A percentile compares a stretch with the other conserved stretches of the same genome.
These are phyloP conservation scores for Sarcophaga caerulescens DNA, from an alignment of 2,888 invertebrate genomes.

Conservation along the genomic window DNA sequence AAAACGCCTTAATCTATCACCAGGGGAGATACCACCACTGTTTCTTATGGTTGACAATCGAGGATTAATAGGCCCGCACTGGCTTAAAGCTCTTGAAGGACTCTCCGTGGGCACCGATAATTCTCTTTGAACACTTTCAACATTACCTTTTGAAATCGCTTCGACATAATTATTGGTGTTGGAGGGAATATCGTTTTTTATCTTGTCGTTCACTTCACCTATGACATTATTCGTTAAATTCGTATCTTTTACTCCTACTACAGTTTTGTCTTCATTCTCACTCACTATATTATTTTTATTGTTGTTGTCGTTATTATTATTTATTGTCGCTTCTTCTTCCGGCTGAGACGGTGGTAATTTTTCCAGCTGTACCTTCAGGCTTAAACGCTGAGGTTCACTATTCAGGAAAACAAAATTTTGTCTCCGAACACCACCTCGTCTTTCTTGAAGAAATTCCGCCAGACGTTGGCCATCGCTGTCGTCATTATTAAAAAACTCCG, in stretches of 20 bases:
- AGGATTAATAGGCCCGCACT: neutral
- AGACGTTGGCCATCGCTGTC: conserved; percentile 68
- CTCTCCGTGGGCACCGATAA: neutral
- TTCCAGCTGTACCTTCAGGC: conserved; percentile 65
- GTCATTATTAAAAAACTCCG: conserved; percentile 64
- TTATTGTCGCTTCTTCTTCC: neutral
- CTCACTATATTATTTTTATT: neutral
- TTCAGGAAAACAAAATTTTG: conserved; percentile 51
- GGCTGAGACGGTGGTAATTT: conserved; percentile 4
- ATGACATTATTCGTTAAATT: too few relatives aligned
- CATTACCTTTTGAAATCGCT: neutral
- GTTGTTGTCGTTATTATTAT: neutral
- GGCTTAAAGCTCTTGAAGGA: neutral
- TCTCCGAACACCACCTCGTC: conserved; percentile 42
- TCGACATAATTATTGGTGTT: neutral
- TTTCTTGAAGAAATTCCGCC: conserved; percentile 66
- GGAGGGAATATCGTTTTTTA: neutral
- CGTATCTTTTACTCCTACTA: too few relatives aligned
- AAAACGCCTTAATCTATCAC: conserved; percentile 65
- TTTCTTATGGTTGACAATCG: conserved; percentile 30
- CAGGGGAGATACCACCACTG: conserved; percentile 47
- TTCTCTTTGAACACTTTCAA: neutral
- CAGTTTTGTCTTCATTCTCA: neutral
- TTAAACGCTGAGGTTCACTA: conserved; percentile 55
- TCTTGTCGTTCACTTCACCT: too few relatives aligned